Evolutionary conservation across 2,113 vertebrate genomes (phyloP).

Genomic region (Pollimyrus isidori): DNA sequence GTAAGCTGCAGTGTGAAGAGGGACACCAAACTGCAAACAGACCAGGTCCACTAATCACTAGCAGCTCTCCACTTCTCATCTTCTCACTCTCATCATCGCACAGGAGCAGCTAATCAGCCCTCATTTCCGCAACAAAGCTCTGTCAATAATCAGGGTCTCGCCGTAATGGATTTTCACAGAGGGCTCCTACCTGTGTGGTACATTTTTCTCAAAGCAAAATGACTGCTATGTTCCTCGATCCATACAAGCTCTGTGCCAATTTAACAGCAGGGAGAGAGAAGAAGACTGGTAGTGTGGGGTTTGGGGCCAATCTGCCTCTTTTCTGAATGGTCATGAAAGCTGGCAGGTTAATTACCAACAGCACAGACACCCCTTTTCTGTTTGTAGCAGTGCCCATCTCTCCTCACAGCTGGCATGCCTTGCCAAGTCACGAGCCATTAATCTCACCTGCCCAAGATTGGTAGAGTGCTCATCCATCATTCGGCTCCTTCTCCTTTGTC

Average conservation of each 20-base stretch:
- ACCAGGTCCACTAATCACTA: background rate
- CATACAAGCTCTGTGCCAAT: background rate
- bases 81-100: slow-evolving; percentile 10
- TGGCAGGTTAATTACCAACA: slow-evolving; percentile 77
- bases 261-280: background rate
- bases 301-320: slow-evolving; percentile 38
- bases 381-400: slow-evolving; percentile 77
- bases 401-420: slow-evolving; percentile 71
- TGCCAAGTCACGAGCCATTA: slow-evolving; percentile 74
- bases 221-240: background rate
- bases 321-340: slow-evolving; percentile 43
- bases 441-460: slow-evolving; percentile 74
- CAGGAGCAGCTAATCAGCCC: slow-evolving; percentile 44
- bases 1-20: background rate
- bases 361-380: slow-evolving; percentile 66
- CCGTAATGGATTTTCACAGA: background rate
- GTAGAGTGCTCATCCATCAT: slow-evolving; percentile 79
- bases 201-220: background rate
- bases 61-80: background rate
- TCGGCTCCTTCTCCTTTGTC: slow-evolving; percentile 41
- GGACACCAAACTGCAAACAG: background rate
- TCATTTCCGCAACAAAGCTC: slow-evolving; percentile 40
- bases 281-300: background rate
- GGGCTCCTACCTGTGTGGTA: background rate
- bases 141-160: slow-evolving; percentile 42